These are phyloP conservation scores for Trichopria drosophilae DNA, from an alignment of 2,888 invertebrate genomes.

Conservation along the genomic window DNA sequence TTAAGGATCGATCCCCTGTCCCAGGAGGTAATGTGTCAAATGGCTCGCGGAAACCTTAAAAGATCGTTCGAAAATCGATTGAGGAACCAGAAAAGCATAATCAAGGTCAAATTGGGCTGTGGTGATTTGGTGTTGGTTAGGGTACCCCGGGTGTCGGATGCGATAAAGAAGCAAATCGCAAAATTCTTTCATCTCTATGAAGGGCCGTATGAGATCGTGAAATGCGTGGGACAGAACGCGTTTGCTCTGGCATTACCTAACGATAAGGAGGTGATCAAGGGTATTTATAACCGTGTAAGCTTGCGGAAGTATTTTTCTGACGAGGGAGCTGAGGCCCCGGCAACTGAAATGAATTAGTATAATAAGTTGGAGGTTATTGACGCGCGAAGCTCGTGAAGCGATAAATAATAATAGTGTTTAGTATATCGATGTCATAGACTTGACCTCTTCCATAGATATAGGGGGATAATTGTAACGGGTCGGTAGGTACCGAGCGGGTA, in stretches of 20 bases:
- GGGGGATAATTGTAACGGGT: no score
- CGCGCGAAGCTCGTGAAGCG: no score
- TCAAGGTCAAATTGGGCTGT: neutral
- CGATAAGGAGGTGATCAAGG: neutral
- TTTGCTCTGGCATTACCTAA: neutral
- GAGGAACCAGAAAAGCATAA: neutral
- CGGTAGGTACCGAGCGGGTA: no score
- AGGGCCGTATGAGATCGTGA: neutral
- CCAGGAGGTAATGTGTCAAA: no score
- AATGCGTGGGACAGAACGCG: neutral
- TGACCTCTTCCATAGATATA: no score
- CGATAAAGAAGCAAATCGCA: neutral
- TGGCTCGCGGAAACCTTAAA: neutral
- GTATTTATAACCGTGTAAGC: constrained; percentile 1
- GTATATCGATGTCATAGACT: no score
- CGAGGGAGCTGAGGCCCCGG: no score
- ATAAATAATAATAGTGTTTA: no score
- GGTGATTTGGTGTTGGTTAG: neutral
- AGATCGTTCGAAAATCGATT: neutral
- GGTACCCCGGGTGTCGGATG: neutral
- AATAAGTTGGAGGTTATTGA: no score
- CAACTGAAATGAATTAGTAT: no score
- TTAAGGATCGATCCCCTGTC: no score
- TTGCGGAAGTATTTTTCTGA: constrained; percentile 5
- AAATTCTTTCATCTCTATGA: constrained; percentile 1